Conservation (phyloP, 37 sponge, comb jelly and placozoan species). For the Trichoplax adhaerens region DNA sequence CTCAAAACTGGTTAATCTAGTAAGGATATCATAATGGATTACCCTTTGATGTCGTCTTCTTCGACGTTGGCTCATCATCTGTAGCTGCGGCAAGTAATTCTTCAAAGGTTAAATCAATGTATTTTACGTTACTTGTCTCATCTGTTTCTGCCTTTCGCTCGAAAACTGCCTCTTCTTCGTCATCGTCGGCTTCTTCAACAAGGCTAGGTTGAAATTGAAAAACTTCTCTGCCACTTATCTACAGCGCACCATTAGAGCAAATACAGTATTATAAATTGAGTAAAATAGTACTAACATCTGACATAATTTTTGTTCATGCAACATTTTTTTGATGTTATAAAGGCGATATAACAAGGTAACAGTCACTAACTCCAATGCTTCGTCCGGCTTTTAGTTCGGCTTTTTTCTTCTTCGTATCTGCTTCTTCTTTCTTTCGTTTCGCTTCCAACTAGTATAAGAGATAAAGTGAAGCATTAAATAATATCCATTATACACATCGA, state of each 20-base stretch:
- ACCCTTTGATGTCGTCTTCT: no score
- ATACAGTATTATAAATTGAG: not conserved
- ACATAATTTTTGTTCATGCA: not conserved
- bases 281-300: not conserved
- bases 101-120: not conserved
- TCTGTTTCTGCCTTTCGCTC: constrained; percentile 1
- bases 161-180: constrained; percentile 33
- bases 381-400: constrained; percentile 72
- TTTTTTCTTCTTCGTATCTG: constrained; percentile 41
- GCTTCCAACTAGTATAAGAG: not conserved
- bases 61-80: no score
- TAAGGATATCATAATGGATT: no score
- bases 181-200: constrained; percentile 53
- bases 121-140: not conserved
- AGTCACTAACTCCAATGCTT: constrained; percentile 38
- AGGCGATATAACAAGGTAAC: no score
- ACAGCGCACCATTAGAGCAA: not conserved
- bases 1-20: no score
- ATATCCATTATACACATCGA: not conserved
- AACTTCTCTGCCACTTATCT: constrained; percentile 88
- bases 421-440: constrained; percentile 41
- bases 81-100: not conserved
- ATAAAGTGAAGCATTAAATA: no score
- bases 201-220: constrained; percentile 88
- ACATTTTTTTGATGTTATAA: not conserved